Evolutionary conservation across 2,113 vertebrate genomes (phyloP).

Genomic region (Tragelaphus imberbis): DNA sequence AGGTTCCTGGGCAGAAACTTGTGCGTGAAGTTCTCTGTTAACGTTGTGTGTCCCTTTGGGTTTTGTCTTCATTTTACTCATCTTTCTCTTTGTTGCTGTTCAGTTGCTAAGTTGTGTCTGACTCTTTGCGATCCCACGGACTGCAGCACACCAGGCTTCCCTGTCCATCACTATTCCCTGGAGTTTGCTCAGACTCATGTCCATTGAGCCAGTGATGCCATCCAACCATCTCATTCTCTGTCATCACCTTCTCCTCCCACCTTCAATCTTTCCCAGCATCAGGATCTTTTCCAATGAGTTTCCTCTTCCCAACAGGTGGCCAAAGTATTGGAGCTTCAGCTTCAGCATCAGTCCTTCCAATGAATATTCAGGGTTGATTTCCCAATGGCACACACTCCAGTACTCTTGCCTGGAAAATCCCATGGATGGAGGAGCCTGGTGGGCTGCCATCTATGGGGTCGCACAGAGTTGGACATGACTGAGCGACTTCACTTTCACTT

Average conservation of each 20-base stretch:
- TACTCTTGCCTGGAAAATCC: too few species aligned
- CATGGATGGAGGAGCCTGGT: too few species aligned
- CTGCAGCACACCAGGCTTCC: background rate
- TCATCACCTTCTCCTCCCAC: background rate
- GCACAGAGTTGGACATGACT: too few species aligned
- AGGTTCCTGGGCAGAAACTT: background rate
- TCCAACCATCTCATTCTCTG: background rate
- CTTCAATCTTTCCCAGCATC: background rate
- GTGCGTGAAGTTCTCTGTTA: too few species aligned
- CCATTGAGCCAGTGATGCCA: background rate
- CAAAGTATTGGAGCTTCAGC: too few species aligned
- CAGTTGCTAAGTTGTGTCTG: background rate
- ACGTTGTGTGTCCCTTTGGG: background rate
- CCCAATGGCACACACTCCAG: too few species aligned
- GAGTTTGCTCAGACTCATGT: background rate
- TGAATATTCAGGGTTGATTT: too few species aligned
- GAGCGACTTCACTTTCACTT: too few species aligned
- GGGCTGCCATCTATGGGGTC: accelerated
- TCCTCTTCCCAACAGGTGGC: too few species aligned
- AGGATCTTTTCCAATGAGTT: background rate
- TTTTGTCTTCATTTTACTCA: accelerated
- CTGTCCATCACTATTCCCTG: background rate
- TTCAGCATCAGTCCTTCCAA: too few species aligned
- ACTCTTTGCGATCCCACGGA: background rate
- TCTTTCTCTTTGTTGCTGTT: background rate